Evolutionary conservation across 2,113 vertebrate genomes (phyloP).

Genomic region (Oreocharis arfaki): DNA sequence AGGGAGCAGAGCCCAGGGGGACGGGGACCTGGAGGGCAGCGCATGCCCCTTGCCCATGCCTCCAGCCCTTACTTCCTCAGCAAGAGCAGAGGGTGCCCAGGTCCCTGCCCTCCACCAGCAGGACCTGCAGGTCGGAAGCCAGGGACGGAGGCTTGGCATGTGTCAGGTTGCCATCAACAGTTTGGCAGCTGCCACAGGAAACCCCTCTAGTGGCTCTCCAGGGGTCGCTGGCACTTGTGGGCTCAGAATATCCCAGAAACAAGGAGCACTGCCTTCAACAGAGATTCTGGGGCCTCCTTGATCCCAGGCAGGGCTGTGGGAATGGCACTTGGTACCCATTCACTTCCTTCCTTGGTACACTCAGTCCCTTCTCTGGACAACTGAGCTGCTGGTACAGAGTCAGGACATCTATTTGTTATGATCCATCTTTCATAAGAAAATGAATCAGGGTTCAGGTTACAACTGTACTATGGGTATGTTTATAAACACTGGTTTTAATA

Average conservation of each 20-base stretch:
- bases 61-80: neutral
- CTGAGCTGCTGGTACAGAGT: neutral
- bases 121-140: neutral
- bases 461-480: neutral
- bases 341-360: neutral
- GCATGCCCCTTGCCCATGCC: neutral
- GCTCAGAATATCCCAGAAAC: neutral
- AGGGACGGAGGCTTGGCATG: neutral
- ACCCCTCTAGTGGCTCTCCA: neutral
- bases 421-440: neutral
- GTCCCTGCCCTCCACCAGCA: neutral
- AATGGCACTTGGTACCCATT: neutral
- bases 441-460: neutral
- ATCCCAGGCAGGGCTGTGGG: neutral
- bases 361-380: neutral
- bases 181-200: neutral
- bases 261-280: accelerated
- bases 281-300: neutral
- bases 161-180: neutral
- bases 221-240: accelerated
- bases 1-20: neutral
- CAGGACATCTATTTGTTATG: neutral
- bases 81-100: neutral
- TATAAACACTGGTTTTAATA: neutral
- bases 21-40: accelerated